Percentiles rank a stretch among this genome's conserved stretches.
Evolutionary conservation across 1,140 invertebrate genomes (phyloP).

Genomic region (Pararge aegeria): DNA sequence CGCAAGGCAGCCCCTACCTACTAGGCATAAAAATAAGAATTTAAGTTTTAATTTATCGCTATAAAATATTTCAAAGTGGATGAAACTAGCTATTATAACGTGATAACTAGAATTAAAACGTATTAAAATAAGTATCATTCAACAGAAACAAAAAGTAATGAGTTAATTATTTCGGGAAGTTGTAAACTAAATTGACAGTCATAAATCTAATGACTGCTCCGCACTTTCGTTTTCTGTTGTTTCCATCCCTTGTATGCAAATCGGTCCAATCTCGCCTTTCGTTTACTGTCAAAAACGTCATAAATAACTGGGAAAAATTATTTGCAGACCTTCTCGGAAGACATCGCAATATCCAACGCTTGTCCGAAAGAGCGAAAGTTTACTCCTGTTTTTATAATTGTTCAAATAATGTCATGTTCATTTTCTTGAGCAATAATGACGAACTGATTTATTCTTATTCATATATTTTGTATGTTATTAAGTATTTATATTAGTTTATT

Average conservation of each 20-base stretch:
- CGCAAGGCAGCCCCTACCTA: too few species aligned
- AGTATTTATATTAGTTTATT: too few species aligned
- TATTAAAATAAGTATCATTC: too few species aligned
- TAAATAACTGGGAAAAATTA: constrained; percentile 43
- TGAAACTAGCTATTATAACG: too few species aligned
- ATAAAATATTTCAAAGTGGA: too few species aligned
- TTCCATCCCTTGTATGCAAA: constrained; percentile 45
- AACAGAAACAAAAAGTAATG: not conserved
- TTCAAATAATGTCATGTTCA: not conserved
- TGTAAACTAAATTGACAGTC: constrained; percentile 12
- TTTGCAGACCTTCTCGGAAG: constrained; percentile 4
- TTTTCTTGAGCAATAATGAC: too few species aligned
- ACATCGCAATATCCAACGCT: not conserved
- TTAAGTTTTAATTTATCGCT: too few species aligned
- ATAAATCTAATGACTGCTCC: constrained; percentile 3
- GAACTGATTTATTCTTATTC: too few species aligned
- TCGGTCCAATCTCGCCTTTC: constrained; percentile 45
- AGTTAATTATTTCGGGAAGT: not conserved
- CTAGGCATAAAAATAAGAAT: too few species aligned
- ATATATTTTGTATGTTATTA: too few species aligned
- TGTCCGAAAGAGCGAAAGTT: not conserved
- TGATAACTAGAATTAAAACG: too few species aligned
- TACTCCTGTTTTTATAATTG: not conserved
- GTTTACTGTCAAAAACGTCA: constrained; percentile 46
- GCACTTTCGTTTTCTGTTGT: constrained; percentile 15